Evolutionary conservation across 2,888 invertebrate genomes (phyloP), one percentile per base, ranked within the genome.

Genomic region (Fissipunctia ypsillon): DNA sequence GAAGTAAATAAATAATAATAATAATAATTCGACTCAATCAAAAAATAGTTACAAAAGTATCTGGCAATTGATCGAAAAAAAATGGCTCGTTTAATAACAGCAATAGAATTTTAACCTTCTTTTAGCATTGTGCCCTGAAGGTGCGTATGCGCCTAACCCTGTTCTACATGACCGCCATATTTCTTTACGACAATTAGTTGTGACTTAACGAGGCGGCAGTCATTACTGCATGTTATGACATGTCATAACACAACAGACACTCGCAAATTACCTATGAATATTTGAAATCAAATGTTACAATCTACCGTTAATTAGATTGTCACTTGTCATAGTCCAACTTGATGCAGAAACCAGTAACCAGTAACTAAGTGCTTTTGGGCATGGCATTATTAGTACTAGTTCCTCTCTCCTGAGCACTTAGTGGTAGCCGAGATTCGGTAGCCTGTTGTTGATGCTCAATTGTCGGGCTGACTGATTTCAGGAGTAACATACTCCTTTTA

Each of bases 91-190:
- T 56, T 61, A 74, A 66, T 78, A 57, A 48, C 52, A 65, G 73
- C 67, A 76, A 76, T 81, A 60, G 35, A 52, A 28, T 59, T 43
- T 54, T 73, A 59, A 48, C 45, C 25, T 52, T 60, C 10, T 63
- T 69, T 56, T 63, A 35, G 7, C 31, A 80, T 43, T 69, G n/a
- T 72, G 78, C 78, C 80, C 80, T 52, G 67, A 14, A 69, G 80
- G 54, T 67, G 65, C 28, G 45, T 25, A 69, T n/a, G n/a, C 22
- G 45, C 54, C 69, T 6, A 73, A 63, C 74, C 83, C 83, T 52
- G 74, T 48, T 73, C 67, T 48, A 70, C 52, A 79, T 74, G 31
- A 43, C 56, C 41, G 69, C 16, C 35, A 69, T 35, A 43, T 64
- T 83, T 61, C 57, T 28, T 38, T 54, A 25, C 22, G 28, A 68